Conservation (phyloP, 2,113 vertebrate species). For the Mus spicilegus region DNA sequence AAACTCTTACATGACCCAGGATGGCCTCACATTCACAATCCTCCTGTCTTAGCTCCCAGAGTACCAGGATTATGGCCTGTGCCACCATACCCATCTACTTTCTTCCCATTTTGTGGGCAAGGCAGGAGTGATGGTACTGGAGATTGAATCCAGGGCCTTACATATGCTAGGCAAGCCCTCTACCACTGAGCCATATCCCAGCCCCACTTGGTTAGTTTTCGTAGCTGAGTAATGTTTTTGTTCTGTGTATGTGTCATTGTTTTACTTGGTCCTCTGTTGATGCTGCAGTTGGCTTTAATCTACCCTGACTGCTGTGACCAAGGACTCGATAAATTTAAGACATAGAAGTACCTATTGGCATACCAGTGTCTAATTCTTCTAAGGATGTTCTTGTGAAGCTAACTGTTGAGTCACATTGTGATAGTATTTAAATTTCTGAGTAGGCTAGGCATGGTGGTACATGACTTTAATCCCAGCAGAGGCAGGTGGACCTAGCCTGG, state of each 20-base stretch:
- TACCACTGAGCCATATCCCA: neutral
- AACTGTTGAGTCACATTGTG: neutral
- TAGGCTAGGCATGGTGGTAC: neutral
- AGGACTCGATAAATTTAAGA: neutral
- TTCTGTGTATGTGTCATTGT: neutral
- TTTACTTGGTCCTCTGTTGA: neutral
- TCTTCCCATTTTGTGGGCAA: neutral
- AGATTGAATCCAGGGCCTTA: neutral
- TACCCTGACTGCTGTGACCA: neutral
- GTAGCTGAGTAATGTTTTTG: neutral
- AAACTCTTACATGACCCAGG: neutral
- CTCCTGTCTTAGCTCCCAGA: neutral
- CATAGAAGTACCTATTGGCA: neutral
- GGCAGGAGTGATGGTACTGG: no score
- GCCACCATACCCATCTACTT: neutral
- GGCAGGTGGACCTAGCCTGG: neutral
- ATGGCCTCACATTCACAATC: neutral
- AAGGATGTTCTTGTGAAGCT: neutral
- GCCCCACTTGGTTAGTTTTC: neutral
- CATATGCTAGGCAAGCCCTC: neutral
- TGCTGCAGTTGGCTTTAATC: neutral
- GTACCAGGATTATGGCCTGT: neutral
- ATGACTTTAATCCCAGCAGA: neutral
- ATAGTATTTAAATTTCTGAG: slow-evolving; percentile 25
- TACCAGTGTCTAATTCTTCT: neutral